Evolutionary conservation across 1,140 invertebrate genomes (phyloP), one percentile per base, ranked within the genome.

Genomic region (Aphelenchoides besseyi): DNA sequence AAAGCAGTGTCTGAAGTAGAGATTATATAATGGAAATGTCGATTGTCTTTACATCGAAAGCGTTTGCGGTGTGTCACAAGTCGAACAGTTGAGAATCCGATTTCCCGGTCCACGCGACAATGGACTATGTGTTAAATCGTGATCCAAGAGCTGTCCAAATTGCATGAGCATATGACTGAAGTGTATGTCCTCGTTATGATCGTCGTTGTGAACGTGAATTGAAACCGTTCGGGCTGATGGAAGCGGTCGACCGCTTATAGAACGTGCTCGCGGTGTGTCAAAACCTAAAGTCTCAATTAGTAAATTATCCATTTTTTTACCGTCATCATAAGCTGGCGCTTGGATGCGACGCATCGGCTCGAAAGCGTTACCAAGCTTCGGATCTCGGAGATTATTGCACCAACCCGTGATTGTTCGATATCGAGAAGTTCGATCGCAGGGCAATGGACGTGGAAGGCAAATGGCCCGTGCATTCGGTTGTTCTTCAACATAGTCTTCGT

Each of bases 71-170:
- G 79, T 78, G 66, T 84, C 82, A 72, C 82, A 83, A 12, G 74
- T 37, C 2, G 78, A 74, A 41, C 82, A 83, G 59, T 84, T 85
- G 3, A 85, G 73, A 54, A 84, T 79, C 16, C 72, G 70, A 36
- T 82, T 81, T 29, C 77, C 72, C n/a, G 83, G 79, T 23, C 91
- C 88, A 80, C 92, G 91, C 74, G 92, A 91, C 67, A 93, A 91
- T 0, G 92, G 92, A 1, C 92, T 94, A 88, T 94, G 90, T 0
- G 92, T 94, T 23, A 95, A 86, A 85, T 95, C 93, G 84, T 95
- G 93, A 85, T 95, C 92, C 2, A 95, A 79, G 77, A 95, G 92
- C 81, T 94, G 92, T 2, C 85, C 88, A 80, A 0, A 91, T 71
- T 83, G 81, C 81, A 83, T 83, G 0, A 83, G 29, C 82, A 83